Conservation (phyloP, 2,797 vertebrate genomes). For the Neoniphon sammara region DNA sequence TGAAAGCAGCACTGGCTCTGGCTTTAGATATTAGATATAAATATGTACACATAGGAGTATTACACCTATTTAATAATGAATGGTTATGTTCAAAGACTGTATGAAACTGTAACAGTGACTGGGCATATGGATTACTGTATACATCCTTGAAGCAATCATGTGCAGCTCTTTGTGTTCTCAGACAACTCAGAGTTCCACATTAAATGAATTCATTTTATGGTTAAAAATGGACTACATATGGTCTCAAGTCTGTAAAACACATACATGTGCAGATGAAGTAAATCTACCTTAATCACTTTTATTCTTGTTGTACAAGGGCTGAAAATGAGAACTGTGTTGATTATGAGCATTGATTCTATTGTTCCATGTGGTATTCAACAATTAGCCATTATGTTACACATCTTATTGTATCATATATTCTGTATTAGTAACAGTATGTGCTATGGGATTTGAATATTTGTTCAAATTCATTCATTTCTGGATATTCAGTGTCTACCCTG, state of each 20-base stretch:
- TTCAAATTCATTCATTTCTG: constrained; percentile 3
- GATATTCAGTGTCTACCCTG: neutral
- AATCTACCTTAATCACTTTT: neutral
- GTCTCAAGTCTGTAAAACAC: neutral
- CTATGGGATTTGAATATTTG: neutral
- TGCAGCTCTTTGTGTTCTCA: no score
- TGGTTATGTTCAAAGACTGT: no score
- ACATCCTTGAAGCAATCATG: no score
- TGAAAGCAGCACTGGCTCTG: no score
- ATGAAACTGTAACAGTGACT: no score
- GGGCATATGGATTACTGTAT: no score
- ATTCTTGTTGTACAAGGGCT: neutral
- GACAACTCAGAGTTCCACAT: no score
- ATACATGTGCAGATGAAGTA: neutral
- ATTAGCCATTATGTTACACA: neutral
- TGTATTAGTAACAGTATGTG: neutral
- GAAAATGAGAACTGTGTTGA: constrained; percentile 11
- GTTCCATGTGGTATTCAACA: no score
- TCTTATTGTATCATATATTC: neutral
- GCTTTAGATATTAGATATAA: no score
- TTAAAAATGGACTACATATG: neutral
- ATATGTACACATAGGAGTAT: no score
- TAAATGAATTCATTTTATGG: no score
- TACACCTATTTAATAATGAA: no score
- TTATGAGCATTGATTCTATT: neutral